Conservation (phyloP, 2,888 invertebrate species). For the Pristionchus exspectatus region DNA sequence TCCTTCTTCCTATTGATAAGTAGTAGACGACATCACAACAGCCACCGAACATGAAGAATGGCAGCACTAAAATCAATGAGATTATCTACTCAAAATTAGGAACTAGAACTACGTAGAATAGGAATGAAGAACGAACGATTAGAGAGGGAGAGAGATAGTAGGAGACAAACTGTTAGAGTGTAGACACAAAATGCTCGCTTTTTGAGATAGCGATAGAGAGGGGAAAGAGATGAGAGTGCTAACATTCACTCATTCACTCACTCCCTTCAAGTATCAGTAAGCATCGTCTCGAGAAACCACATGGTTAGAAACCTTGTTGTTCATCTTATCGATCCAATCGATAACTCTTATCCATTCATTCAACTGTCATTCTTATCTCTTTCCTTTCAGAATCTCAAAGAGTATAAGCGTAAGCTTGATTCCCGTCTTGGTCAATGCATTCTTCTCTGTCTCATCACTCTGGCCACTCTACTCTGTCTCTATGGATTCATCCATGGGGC, state of each 20-base stretch:
- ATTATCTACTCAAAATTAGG: conserved; percentile 26
- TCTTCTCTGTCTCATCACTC: conserved; percentile 68
- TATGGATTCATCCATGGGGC: conserved; percentile 72
- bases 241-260: conserved; percentile 47
- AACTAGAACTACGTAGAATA: conserved; percentile 9
- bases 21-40: neutral
- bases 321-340: neutral
- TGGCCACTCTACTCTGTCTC: conserved; percentile 71
- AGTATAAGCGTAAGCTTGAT: conserved; percentile 75
- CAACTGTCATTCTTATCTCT: neutral
- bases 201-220: conserved; percentile 53
- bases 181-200: conserved; percentile 22
- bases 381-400: conserved; percentile 69
- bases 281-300: conserved; percentile 40
- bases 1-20: conserved; percentile 25
- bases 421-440: conserved; percentile 69
- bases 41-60: neutral
- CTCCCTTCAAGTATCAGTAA: conserved; percentile 48
- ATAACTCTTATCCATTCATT: neutral
- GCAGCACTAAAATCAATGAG: neutral
- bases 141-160: conserved; percentile 9
- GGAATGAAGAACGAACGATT: neutral
- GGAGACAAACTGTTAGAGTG: conserved; percentile 44
- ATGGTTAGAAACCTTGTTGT: conserved; percentile 39
- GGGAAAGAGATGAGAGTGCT: conserved; percentile 47